These are phyloP conservation scores for Mya arenaria DNA, from an alignment of 1,140 invertebrate species.

Conservation along the genomic window DNA sequence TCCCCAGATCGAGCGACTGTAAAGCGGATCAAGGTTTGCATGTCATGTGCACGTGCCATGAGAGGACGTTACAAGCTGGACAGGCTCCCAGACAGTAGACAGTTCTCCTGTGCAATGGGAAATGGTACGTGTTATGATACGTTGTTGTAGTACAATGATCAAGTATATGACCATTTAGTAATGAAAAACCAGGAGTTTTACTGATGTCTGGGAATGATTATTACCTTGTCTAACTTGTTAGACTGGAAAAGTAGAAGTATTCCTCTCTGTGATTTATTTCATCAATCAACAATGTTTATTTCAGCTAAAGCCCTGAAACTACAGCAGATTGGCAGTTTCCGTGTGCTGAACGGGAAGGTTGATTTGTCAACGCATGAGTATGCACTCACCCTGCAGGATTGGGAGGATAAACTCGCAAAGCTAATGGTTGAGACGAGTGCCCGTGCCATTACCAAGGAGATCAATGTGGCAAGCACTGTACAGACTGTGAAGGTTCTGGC, in stretches of 20 bases:
- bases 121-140: conserved; percentile 69
- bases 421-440: conserved; percentile 76
- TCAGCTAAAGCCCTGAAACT: conserved; percentile 75
- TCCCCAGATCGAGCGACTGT: conserved; percentile 40
- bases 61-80: conserved; percentile 76
- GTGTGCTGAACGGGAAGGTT: conserved; percentile 79
- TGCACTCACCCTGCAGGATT: conserved; percentile 74
- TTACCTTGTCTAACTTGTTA: no score
- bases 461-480: conserved; percentile 73
- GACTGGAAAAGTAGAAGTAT: no score
- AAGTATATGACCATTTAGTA: no score
- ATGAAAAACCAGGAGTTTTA: no score
- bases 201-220: no score
- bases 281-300: conserved; percentile 21
- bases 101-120: conserved; percentile 80
- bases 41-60: conserved; percentile 80
- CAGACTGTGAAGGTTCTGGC: conserved; percentile 78
- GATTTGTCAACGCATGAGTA: conserved; percentile 79
- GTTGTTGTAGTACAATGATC: no score
- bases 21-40: conserved; percentile 72
- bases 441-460: conserved; percentile 76
- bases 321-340: conserved; percentile 78
- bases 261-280: no score
- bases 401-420: conserved; percentile 72
- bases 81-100: conserved; percentile 67